Percentiles rank a stretch among this genome's conserved stretches.
Conservation (phyloP, 2,797 vertebrate genomes). For the Manis pentadactyla region DNA sequence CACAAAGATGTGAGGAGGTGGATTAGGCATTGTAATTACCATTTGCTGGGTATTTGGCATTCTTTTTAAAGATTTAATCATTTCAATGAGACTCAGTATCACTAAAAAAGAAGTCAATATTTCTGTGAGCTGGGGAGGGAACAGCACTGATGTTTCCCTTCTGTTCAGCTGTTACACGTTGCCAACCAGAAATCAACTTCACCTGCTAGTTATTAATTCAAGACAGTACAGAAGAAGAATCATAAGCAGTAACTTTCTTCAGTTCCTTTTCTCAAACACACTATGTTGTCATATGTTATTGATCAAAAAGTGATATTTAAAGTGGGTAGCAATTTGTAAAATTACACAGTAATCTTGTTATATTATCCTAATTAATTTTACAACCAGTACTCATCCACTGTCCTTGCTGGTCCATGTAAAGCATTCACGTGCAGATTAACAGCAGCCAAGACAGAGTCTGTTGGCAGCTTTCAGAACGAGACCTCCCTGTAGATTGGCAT, state of each 20-base stretch:
- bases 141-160: conserved; percentile 62
- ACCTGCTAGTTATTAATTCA: conserved; percentile 56
- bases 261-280: conserved; percentile 36
- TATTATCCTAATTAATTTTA: conserved; percentile 70
- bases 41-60: conserved; percentile 73
- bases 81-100: conserved; percentile 74
- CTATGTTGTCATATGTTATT: conserved; percentile 57
- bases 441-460: not conserved
- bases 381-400: not conserved
- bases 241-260: not conserved
- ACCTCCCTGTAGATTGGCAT: not conserved
- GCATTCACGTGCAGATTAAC: not conserved
- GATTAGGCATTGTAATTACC: conserved; percentile 79
- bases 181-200: conserved; percentile 20
- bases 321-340: conserved; percentile 51
- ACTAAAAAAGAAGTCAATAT: conserved; percentile 73
- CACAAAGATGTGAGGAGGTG: conserved; percentile 74
- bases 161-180: not conserved
- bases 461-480: not conserved
- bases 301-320: conserved; percentile 66
- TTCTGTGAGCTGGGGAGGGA: conserved; percentile 58
- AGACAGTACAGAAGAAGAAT: conserved; percentile 7
- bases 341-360: conserved; percentile 25
- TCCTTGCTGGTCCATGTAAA: not conserved
- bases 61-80: conserved; percentile 79